These are phyloP conservation scores for Fragum fragum DNA, from an alignment of 2,888 invertebrate genomes.

Conservation along the genomic window DNA sequence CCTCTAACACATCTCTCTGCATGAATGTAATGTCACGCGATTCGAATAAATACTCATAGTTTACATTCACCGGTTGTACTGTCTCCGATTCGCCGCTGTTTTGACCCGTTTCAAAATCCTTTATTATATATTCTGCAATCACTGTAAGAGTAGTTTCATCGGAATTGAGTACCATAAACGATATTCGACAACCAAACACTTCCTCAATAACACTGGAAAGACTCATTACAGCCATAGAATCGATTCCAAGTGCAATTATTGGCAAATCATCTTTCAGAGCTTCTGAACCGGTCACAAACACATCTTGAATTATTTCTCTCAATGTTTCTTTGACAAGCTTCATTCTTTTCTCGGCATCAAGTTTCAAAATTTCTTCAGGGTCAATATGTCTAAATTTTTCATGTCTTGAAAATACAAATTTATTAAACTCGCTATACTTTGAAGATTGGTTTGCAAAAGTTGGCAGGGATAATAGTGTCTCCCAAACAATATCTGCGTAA, in stretches of 20 bases:
- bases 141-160: conserved; percentile 3
- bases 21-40: conserved; percentile 27
- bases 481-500: conserved; percentile 43
- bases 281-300: neutral
- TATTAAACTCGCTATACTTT: conserved; percentile 14
- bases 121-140: neutral
- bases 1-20: conserved; percentile 9
- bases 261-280: neutral
- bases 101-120: neutral
- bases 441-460: neutral
- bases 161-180: neutral
- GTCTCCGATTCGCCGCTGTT: neutral
- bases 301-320: neutral
- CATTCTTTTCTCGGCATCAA: neutral
- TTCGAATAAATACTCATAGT: neutral
- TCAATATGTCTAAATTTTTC: neutral
- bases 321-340: neutral
- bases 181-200: conserved; percentile 5
- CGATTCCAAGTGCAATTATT: conserved; percentile 14
- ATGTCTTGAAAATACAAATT: neutral
- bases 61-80: neutral
- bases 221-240: conserved; percentile 32
- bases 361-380: neutral
- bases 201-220: conserved; percentile 22
- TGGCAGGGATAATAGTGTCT: conserved; percentile 37